Conservation (phyloP, 2,113 vertebrate genomes). For the Peromyscus californicus region DNA sequence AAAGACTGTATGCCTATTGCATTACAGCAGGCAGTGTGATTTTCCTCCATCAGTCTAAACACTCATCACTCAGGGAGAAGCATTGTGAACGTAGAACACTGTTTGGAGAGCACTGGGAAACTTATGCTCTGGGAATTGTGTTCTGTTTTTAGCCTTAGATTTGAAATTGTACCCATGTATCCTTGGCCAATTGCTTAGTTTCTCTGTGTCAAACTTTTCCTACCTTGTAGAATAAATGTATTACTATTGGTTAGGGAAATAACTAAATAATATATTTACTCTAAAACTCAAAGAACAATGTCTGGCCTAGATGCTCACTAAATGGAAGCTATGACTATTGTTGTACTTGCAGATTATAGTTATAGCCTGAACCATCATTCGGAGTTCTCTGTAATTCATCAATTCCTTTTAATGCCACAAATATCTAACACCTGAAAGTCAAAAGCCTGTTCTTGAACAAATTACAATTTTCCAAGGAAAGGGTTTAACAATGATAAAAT, state of each 20-base stretch:
- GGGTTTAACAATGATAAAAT: neutral
- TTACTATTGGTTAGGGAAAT: neutral
- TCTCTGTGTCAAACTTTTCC: neutral
- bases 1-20: neutral
- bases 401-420: neutral
- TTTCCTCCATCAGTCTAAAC: neutral
- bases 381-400: neutral
- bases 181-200: neutral
- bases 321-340: neutral
- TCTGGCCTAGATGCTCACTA: neutral
- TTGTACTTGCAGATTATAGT: neutral
- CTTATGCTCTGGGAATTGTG: neutral
- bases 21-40: neutral
- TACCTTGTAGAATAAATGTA: neutral
- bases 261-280: neutral
- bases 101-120: neutral
- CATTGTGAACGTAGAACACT: neutral
- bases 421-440: neutral
- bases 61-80: neutral
- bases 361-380: neutral
- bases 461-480: conserved; percentile 30
- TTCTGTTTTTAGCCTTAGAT: neutral
- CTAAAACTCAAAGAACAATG: neutral
- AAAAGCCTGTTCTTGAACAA: neutral
- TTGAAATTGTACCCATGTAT: neutral